Base-by-base conservation (phyloP, 2,113 vertebrate genomes). In the Corydoras sp. region DNA sequence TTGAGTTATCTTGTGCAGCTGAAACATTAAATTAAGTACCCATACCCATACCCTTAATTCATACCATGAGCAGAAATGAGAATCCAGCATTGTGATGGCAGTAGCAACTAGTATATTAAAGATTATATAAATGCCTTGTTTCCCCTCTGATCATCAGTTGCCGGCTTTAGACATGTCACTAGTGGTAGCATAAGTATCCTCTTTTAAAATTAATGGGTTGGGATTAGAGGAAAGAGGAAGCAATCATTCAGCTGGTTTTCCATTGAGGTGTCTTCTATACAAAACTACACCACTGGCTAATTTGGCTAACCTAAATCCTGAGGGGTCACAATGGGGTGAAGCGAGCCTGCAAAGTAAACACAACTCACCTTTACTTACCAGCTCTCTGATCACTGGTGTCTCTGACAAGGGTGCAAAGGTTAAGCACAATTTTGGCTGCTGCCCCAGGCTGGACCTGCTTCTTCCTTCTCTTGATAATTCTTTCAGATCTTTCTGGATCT, bases 221-320 rank as follows among this genome's bases (percentile, higher is more conserved):
- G 49, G 8, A n/a, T n/a, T 8, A 9, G 68, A 51, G 55, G 58
- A 49, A 50, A 71, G 1, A n/a, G 54, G 54, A 55, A 55, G 14
- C 58, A 48, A 30, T 76, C 62, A 50, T 11, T 32, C 58, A 48
- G 58, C 5, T 35, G 30, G 15, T 64, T 78, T 82, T 85, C 84
- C 82, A 82, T 79, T 81, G 82, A 87, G 81, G 79, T 7, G 18
- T 69, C 67, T 85, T 81, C 80, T 59, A 61, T 12, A 51, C 35
- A 62, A 48, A 68, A 62, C 65, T 61, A 68, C 35, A 60, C 55
- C 49, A 61, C 24, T 54, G 58, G 58, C 54, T 59, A 49, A 49
- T 56, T 58, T 49, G 62, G 32, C 68, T 72, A 68, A 51, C 3
- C 30, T 10, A n/a, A 29, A 14, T 6, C 71, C 68, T 50, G 48